Base-by-base conservation (phyloP, 1,140 invertebrate genomes). In the Camponotus floridanus region DNA sequence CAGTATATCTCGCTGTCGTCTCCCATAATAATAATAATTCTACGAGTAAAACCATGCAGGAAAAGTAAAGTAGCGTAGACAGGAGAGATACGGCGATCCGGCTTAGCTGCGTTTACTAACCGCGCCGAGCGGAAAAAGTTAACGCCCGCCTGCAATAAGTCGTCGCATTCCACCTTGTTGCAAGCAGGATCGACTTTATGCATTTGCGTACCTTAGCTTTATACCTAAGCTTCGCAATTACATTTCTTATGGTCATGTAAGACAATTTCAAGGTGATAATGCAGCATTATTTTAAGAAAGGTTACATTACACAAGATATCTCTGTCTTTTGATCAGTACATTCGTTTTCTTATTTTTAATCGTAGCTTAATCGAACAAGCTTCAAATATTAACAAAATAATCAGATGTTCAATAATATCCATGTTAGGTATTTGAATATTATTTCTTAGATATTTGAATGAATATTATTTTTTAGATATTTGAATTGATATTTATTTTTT, bases 11-110 rank as follows among this genome's bases (percentile, higher is more conserved):
- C 57, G 55, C 55, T 57, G 74, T 73, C 65, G 78, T 76, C 73
- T 61, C 61, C 76, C 71, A 36, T 59, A 55, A 73, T 89, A 89
- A 87, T 48, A 86, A 86, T 89, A 86, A 88, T 89, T 86, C n/a
- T 31, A 42, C 68, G 68, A 62, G 55, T 83, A 83, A 83, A 83
- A 74, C 67, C 67, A 73, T 42, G 31, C 48, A 18, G 21, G 13
- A 42, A 74, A 71, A 81, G 76, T 68, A 74, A 88, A 59, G 21
- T 42, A 31, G 42, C 39, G 61, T 9, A 48, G 83, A 42, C 42
- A 42, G 74, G 48, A 39, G 45, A 55, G 42, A 85, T 36, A 64
- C 45, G 21, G 15, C 57, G 26, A 76, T 48, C n/a, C 45, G 18
- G 65, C 36, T 65, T 42, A 64, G 59, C 18, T 0, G 26, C 80